These are phyloP conservation scores for Zaprionus camerounensis DNA, from an alignment of 1,140 invertebrate species.

Conservation along the genomic window DNA sequence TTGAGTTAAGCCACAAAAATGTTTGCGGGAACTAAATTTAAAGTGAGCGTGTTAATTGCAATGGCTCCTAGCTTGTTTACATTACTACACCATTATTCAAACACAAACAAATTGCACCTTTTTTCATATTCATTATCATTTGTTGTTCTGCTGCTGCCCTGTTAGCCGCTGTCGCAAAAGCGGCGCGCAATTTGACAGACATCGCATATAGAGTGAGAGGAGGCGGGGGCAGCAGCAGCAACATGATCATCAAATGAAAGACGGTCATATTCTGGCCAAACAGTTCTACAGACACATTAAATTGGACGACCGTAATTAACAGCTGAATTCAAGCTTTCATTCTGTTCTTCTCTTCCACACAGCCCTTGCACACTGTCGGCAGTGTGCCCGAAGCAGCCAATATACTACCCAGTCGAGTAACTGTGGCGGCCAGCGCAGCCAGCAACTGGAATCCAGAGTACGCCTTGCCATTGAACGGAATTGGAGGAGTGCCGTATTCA, in stretches of 20 bases:
- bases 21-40: slow-evolving; percentile 1
- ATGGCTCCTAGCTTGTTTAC: not conserved
- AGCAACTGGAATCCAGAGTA: slow-evolving; percentile 31
- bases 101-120: not conserved
- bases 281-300: not conserved
- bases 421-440: slow-evolving; percentile 35
- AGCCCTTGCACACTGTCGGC: slow-evolving; percentile 28
- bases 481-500: slow-evolving; percentile 6
- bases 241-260: not conserved
- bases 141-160: not conserved
- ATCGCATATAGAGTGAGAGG: not conserved
- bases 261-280: not conserved
- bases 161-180: slow-evolving; percentile 8
- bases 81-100: not conserved
- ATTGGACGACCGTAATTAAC: not conserved
- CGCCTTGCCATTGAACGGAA: slow-evolving; percentile 14
- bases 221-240: not conserved
- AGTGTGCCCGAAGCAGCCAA: slow-evolving; percentile 38
- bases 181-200: slow-evolving; percentile 32
- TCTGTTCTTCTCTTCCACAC: not conserved
- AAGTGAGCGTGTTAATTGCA: slow-evolving; percentile 13
- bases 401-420: slow-evolving; percentile 38
- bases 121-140: not conserved
- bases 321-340: not conserved
- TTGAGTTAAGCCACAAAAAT: not conserved